Percentiles rank a stretch among this genome's conserved stretches.
These are phyloP conservation scores for Ara ararauna DNA, from an alignment of 2,797 vertebrate species.

Conservation along the genomic window DNA sequence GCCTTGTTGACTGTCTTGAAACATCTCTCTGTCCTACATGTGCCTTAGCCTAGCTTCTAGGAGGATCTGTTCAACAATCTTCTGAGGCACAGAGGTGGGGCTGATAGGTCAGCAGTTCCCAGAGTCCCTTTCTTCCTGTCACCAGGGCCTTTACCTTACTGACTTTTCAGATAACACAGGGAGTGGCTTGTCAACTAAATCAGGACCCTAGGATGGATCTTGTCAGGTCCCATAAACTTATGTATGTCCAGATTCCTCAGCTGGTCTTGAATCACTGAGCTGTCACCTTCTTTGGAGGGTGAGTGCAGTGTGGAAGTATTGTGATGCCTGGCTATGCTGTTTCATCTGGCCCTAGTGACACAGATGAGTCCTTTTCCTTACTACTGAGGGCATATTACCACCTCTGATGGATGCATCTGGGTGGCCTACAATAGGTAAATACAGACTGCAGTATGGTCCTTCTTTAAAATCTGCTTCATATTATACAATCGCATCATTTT, in stretches of 20 bases:
- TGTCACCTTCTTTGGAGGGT: background rate
- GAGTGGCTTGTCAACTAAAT: background rate
- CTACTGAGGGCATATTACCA: background rate
- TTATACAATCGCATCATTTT: background rate
- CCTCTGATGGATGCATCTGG: background rate
- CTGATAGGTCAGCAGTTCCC: background rate
- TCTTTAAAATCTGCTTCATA: background rate
- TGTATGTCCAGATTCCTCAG: accelerated
- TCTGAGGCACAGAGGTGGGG: background rate
- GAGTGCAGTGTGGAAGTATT: background rate
- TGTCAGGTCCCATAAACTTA: background rate
- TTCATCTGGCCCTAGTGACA: background rate
- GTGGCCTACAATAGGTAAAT: background rate
- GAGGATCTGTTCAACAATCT: background rate
- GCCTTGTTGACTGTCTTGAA: background rate
- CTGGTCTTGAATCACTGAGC: background rate
- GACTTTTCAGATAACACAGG: background rate
- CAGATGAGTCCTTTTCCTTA: background rate
- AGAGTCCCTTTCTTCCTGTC: background rate
- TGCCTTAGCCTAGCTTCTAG: background rate
- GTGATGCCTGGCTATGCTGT: background rate
- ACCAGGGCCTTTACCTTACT: background rate
- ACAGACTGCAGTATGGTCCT: background rate
- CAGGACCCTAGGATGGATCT: background rate
- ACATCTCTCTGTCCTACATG: background rate